A percentile compares a stretch with the other conserved stretches of the same genome.
Evolutionary conservation across 2,113 vertebrate genomes (phyloP).

Genomic region (Proteles cristata): DNA sequence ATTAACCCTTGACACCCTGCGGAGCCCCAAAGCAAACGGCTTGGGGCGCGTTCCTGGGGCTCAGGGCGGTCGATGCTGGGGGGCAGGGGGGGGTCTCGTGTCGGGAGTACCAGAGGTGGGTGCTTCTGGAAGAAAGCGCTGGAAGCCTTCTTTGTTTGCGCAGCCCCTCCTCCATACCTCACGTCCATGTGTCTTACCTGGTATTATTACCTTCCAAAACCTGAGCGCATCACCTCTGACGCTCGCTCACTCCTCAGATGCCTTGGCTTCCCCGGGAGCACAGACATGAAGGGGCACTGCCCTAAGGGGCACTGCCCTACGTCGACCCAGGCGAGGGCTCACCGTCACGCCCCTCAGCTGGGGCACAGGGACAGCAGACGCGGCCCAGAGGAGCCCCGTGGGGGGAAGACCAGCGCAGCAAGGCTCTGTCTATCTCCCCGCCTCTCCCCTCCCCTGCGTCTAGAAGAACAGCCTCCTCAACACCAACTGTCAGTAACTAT

Average conservation of each 20-base stretch:
- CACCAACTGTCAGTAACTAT: accelerated
- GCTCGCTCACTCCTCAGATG: accelerated
- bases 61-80: neutral
- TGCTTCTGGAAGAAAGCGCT: neutral
- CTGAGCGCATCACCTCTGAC: accelerated
- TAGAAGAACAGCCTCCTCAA: neutral
- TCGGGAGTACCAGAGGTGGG: neutral
- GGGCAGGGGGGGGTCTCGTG: no score
- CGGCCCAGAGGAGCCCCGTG: neutral
- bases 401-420: no score
- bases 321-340: neutral
- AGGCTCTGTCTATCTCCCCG: accelerated
- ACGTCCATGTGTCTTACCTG: accelerated
- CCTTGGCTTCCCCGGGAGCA: neutral
- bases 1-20: slow-evolving; percentile 56
- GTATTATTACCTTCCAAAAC: neutral
- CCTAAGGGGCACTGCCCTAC: accelerated
- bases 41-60: neutral
- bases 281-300: accelerated
- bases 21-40: neutral
- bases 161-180: accelerated
- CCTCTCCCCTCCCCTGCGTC: neutral
- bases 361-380: neutral
- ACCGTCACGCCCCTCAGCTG: neutral
- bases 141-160: neutral